Conservation (phyloP, 2,797 vertebrate species). For the Orientallactaga sibirica region DNA sequence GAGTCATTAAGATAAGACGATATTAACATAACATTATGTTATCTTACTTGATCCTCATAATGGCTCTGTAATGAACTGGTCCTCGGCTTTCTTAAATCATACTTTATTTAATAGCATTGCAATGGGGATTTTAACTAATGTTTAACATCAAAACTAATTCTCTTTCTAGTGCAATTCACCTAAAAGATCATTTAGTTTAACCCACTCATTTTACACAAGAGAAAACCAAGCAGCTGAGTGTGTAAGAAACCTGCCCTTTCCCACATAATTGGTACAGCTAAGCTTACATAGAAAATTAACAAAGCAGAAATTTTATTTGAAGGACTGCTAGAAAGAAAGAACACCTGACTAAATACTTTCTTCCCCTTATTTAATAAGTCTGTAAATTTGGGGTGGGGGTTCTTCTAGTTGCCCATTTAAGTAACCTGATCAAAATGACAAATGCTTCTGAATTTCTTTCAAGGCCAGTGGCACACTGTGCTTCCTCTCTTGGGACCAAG, state of each 20-base stretch:
- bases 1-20: background rate
- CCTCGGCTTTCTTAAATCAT: constrained; percentile 51
- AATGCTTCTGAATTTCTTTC: background rate
- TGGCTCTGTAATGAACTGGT: constrained; percentile 18
- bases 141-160: constrained; percentile 64
- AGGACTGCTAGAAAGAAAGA: background rate
- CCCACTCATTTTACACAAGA: constrained; percentile 48
- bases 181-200: constrained; percentile 58
- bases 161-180: constrained; percentile 11
- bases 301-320: background rate
- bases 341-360: background rate
- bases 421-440: background rate
- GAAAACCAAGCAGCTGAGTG: constrained; percentile 32
- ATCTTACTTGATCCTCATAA: constrained; percentile 40
- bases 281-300: constrained; percentile 51
- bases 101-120: constrained; percentile 60
- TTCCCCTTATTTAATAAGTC: background rate
- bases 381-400: background rate
- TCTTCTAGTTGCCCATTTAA: background rate
- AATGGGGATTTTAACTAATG: constrained; percentile 40
- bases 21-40: background rate
- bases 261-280: background rate
- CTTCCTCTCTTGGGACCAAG: background rate
- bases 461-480: background rate
- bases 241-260: constrained; percentile 59